Evolutionary conservation across 2,797 vertebrate genomes (phyloP).

Genomic region (Sebastiscus tertius): DNA sequence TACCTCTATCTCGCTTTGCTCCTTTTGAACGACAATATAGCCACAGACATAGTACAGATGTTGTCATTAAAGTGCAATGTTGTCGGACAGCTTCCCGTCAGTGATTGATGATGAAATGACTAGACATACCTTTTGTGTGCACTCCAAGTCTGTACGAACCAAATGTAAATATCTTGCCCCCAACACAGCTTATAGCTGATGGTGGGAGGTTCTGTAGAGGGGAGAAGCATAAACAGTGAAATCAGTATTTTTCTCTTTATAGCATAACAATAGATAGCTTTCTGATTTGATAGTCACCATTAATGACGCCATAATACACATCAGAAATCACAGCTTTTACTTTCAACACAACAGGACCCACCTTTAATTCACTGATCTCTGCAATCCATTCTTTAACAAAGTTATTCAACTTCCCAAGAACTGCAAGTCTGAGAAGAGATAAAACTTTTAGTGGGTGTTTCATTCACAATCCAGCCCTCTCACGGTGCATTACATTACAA

Average conservation of each 20-base stretch:
- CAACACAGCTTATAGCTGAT: constrained; percentile 86
- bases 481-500: neutral
- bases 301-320: neutral
- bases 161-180: constrained; percentile 98
- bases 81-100: neutral
- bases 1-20: neutral
- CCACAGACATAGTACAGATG: neutral
- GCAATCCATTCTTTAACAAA: constrained; percentile 97
- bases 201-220: constrained; percentile 89
- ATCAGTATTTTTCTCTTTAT: neutral
- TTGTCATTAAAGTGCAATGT: neutral
- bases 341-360: constrained; percentile 62
- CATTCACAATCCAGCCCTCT: neutral
- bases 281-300: neutral
- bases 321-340: neutral
- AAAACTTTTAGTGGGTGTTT: neutral
- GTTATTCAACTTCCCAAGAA: constrained; percentile 93
- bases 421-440: constrained; percentile 86
- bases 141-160: constrained; percentile 98
- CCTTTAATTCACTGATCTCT: constrained; percentile 95
- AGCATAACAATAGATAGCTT: neutral
- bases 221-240: neutral
- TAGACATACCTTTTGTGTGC: constrained; percentile 93
- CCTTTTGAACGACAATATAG: neutral
- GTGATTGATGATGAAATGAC: neutral